Evolutionary conservation across 2,113 vertebrate species (phyloP).

Genomic region (Apus apus): DNA sequence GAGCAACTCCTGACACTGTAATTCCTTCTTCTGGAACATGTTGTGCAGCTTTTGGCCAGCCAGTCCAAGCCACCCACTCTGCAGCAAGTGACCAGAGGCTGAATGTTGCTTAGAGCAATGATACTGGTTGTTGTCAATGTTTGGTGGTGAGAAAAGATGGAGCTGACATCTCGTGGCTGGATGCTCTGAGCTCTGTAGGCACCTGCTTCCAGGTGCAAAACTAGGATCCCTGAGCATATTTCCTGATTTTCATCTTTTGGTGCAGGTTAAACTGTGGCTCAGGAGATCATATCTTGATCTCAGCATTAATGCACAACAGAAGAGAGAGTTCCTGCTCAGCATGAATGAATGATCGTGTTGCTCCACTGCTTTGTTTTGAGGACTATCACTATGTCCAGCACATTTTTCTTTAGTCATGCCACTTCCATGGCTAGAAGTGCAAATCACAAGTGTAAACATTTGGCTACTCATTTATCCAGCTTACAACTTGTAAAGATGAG

Average conservation of each 20-base stretch:
- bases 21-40: neutral
- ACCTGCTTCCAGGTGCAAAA: neutral
- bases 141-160: neutral
- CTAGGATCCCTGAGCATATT: neutral
- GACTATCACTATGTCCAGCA: neutral
- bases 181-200: neutral
- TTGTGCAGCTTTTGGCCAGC: neutral
- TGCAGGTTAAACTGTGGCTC: neutral
- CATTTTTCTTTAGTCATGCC: slow-evolving; percentile 1
- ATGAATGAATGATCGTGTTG: neutral
- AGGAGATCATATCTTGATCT: neutral
- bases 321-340: neutral
- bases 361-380: neutral
- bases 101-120: neutral
- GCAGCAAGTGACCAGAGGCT: neutral
- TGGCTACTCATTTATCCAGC: slow-evolving; percentile 7
- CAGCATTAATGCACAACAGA: neutral
- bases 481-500: slow-evolving; percentile 24
- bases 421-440: neutral
- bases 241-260: neutral
- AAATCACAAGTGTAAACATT: neutral
- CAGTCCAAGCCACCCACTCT: rapidly evolving
- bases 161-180: neutral
- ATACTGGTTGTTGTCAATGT: neutral
- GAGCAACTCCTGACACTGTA: neutral